Base-by-base conservation (phyloP, 2,888 invertebrate species). In the Agriopis leucophaearia region DNA sequence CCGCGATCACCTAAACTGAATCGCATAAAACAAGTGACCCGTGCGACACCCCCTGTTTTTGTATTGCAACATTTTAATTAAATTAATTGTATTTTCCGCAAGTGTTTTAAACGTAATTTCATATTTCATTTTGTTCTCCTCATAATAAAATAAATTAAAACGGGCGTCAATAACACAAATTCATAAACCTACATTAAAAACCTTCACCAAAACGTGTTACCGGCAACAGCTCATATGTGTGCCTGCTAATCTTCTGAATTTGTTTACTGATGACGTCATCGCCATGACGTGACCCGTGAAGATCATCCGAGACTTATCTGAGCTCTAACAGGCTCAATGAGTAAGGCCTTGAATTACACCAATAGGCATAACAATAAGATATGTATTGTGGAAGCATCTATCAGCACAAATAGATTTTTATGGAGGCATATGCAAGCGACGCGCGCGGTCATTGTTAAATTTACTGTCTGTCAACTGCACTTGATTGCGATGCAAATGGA, bases 291-390 rank as follows among this genome's bases (percentile, higher is more conserved):
- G 35, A 56, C 35, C 59, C 18, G 16, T 40, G 38, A 60, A 64
- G 68, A 64, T 68, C 13, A 68, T 59, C 52, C 38, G 42, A 61
- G 16, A 4, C 15, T 42, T 42, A 35, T 35, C 61, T 27, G 15
- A 54, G 40, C 35, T 57, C 47, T 63, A 67, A 63, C 35, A 55
- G 44, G 36, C 45, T 66, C 42, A 66, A 70, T 66, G 45, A 57
- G 35, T 60, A 57, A 57, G 70, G 35, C 66, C 66, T 66, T 66
- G 66, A 64, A 66, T 65, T 67, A 45, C 36, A 27, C 13, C 44
- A 56, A 58, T 42, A 47, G n/a, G 57, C 57, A 58, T 44, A 65
- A 66, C 70, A 66, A 66, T 64, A 50, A 56, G 50, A 60, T 57
- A 66, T 60, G 63, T 52, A 66, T 60, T 63, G 70, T 63, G 35